Evolutionary conservation across 2,888 invertebrate genomes (phyloP), one percentile per base, ranked within the genome.

Genomic region (Cephus sareptanus): DNA sequence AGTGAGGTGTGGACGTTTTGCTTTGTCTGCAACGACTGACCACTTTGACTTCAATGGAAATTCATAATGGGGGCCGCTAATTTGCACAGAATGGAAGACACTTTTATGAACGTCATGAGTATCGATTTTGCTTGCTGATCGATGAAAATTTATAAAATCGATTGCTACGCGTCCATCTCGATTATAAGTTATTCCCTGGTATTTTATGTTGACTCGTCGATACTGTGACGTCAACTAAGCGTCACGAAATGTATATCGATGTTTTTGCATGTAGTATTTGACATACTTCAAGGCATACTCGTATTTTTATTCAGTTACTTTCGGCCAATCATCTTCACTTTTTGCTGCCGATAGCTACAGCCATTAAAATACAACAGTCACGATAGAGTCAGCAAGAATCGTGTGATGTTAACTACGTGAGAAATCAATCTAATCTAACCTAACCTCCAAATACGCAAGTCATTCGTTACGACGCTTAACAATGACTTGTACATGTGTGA

Each of bases 81-180:
- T 86, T 86, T 84, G 83, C 86, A 84, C 80, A 82, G 83, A 85
- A 87, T 87, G 79, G 82, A 79, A 56, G 23, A 56, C 23, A 9
- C 79, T 15, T 30, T 15, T 12, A 11, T 3, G 71, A 56, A 56
- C 56, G 23, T 56, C 35, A 35, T 35, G 35, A 1, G 9, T 9
- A 15, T 56, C 56, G 56, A 56, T 56, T 2, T 56, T 56, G 2
- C 23, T 9, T 23, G 23, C 23, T 9, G 23, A 56, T 56, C 56
- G 56, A 56, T 23, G 9, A 23, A 56, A 9, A 23, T 56, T 56
- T 23, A 56, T 56, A 56, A 56, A 2, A 23, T 56, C 56, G 56
- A 56, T 56, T 23, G 2, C 6, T 23, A 56, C 56, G 6, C 1
- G 56, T 23, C 9, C 23, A 9, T 23, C 23, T 56, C 56, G 56